These are phyloP conservation scores for Nomada lathburiana DNA, from an alignment of 2,888 invertebrate species.

Conservation along the genomic window DNA sequence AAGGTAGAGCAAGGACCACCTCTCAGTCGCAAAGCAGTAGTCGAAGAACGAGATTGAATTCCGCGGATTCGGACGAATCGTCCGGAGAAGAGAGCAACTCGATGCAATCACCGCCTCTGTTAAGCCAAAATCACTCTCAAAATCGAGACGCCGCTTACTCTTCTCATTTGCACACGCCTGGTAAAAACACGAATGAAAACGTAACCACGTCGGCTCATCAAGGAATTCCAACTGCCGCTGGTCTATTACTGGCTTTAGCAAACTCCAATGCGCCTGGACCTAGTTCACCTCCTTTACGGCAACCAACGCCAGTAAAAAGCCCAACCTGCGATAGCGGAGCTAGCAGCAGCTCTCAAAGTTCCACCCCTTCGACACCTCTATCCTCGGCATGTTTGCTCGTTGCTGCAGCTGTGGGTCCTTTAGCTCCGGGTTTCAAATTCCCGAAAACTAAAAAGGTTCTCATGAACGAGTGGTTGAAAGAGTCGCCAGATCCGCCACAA, in stretches of 20 bases:
- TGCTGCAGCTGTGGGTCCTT: slow-evolving; percentile 93
- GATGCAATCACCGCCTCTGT: slow-evolving; percentile 85
- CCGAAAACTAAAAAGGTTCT: slow-evolving; percentile 96
- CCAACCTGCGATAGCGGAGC: slow-evolving; percentile 84
- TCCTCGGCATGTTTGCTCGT: slow-evolving; percentile 93
- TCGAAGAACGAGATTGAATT: slow-evolving; percentile 89
- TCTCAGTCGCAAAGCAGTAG: slow-evolving; percentile 85
- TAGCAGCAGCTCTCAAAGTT: slow-evolving; percentile 85
- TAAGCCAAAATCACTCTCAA: slow-evolving; percentile 76
- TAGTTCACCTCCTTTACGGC: slow-evolving; percentile 76
- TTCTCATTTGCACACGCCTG: slow-evolving; percentile 75
- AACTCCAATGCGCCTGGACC: slow-evolving; percentile 82
- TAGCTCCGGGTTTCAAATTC: slow-evolving; percentile 93
- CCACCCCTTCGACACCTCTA: slow-evolving; percentile 87
- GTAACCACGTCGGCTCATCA: slow-evolving; percentile 59
- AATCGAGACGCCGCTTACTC: slow-evolving; percentile 74
- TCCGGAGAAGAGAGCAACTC: slow-evolving; percentile 90
- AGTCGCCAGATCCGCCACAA: slow-evolving; percentile 86
- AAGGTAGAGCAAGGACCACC: slow-evolving; percentile 88
- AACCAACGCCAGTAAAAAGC: slow-evolving; percentile 81
- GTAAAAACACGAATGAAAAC: slow-evolving; percentile 63
- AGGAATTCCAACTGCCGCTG: slow-evolving; percentile 85
- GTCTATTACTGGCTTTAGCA: slow-evolving; percentile 86
- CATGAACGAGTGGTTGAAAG: slow-evolving; percentile 96
- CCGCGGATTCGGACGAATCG: slow-evolving; percentile 91